Conservation (phyloP, 2,888 invertebrate genomes). For the Morpho helenor region DNA sequence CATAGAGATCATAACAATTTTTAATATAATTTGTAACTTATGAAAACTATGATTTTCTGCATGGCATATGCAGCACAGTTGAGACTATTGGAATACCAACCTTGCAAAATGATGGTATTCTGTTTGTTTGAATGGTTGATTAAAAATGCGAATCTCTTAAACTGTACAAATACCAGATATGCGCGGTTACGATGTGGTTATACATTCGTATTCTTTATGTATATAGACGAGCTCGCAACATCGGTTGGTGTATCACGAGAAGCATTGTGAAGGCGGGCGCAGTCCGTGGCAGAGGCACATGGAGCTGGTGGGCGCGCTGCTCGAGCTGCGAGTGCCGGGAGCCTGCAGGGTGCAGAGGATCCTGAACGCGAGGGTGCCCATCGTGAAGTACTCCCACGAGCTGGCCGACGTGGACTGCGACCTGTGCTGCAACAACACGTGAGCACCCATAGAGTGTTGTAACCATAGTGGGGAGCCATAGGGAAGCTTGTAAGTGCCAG, state of each 20-base stretch:
- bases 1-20: too few species aligned
- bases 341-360: conserved; percentile 84
- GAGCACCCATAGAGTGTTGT: conserved; percentile 45
- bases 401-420: conserved; percentile 90
- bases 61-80: too few species aligned
- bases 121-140: too few species aligned
- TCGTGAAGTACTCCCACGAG: conserved; percentile 90
- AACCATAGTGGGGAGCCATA: too few species aligned
- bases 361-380: conserved; percentile 92
- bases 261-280: conserved; percentile 66
- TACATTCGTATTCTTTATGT: not conserved
- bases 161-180: not conserved
- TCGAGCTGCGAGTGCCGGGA: conserved; percentile 87
- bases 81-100: too few species aligned
- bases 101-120: too few species aligned
- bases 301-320: conserved; percentile 84
- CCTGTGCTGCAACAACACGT: conserved; percentile 90
- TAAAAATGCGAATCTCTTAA: too few species aligned
- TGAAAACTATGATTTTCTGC: too few species aligned
- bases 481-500: too few species aligned
- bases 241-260: conserved; percentile 61
- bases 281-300: conserved; percentile 84
- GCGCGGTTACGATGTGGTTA: not conserved
- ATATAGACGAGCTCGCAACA: conserved; percentile 37
- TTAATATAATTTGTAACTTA: too few species aligned